Evolutionary conservation across 2,888 invertebrate species (phyloP).

Genomic region (Dryomyza anilis): DNA sequence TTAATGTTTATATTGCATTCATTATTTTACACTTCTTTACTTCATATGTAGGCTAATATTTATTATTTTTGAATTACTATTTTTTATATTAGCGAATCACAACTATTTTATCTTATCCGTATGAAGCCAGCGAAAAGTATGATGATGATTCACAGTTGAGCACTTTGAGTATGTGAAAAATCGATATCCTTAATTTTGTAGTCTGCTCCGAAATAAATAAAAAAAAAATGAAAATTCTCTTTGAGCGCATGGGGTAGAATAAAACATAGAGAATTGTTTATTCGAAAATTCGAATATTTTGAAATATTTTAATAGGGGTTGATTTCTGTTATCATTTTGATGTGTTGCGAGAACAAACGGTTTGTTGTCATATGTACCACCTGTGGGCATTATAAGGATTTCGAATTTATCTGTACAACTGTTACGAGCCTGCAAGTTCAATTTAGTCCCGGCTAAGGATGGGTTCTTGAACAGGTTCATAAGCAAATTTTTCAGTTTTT

Average conservation of each 20-base stretch:
- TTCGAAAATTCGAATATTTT: conserved; percentile 27
- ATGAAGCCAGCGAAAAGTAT: conserved; percentile 26
- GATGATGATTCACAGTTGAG: conserved; percentile 32
- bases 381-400: conserved; percentile 5
- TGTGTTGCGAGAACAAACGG: background rate
- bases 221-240: background rate
- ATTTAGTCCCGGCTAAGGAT: too few relatives aligned
- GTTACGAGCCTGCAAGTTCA: too few relatives aligned
- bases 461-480: too few relatives aligned
- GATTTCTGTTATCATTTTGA: background rate
- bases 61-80: too few relatives aligned
- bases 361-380: conserved; percentile 16
- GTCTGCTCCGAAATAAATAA: background rate
- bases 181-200: conserved; percentile 26
- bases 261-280: conserved; percentile 2
- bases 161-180: conserved; percentile 30
- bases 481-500: too few relatives aligned
- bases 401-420: too few relatives aligned
- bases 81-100: too few relatives aligned
- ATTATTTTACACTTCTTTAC: background rate
- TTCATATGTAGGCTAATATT: background rate
- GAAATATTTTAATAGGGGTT: conserved; percentile 1
- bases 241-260: background rate
- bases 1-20: too few relatives aligned
- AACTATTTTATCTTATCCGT: too few relatives aligned